phyloP scores from a whole-genome alignment of 2,888 invertebrate genomes.

The Ophion obscuratus region DNA sequence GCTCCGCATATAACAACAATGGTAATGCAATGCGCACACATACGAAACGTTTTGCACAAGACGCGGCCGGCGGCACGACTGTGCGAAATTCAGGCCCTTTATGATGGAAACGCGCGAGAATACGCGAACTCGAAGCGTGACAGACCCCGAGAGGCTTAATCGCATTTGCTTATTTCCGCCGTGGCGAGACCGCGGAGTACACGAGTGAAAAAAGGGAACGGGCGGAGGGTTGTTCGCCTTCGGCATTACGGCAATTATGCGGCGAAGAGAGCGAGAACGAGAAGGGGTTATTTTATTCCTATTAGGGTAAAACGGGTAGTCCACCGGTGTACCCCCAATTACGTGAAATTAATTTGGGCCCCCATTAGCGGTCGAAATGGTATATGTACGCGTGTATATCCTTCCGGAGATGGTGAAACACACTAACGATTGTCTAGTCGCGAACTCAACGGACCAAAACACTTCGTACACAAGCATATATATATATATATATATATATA shows the following conservation, averaged over 20 bases:
- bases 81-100: constrained; percentile 43
- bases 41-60: constrained; percentile 30
- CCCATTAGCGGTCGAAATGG: constrained; percentile 79
- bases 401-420: constrained; percentile 50
- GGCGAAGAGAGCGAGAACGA: constrained; percentile 62
- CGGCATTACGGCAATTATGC: constrained; percentile 63
- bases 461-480: background rate
- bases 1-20: constrained; percentile 56
- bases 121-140: constrained; percentile 78
- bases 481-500: background rate
- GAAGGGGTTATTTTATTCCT: constrained; percentile 83
- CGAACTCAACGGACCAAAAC: constrained; percentile 66
- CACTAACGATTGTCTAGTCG: constrained; percentile 80
- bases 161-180: constrained; percentile 82
- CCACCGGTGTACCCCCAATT: constrained; percentile 77
- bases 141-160: constrained; percentile 79
- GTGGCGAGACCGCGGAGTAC: constrained; percentile 57
- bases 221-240: constrained; percentile 38
- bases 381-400: constrained; percentile 13
- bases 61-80: constrained; percentile 9
- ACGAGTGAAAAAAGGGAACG: background rate
- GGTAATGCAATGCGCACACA: constrained; percentile 48
- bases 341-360: constrained; percentile 82
- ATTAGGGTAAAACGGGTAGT: constrained; percentile 83
- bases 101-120: constrained; percentile 58